Evolutionary conservation across 2,797 vertebrate genomes (phyloP), one percentile per base, ranked within the genome.

Genomic region (Craterocephalus amniculus): DNA sequence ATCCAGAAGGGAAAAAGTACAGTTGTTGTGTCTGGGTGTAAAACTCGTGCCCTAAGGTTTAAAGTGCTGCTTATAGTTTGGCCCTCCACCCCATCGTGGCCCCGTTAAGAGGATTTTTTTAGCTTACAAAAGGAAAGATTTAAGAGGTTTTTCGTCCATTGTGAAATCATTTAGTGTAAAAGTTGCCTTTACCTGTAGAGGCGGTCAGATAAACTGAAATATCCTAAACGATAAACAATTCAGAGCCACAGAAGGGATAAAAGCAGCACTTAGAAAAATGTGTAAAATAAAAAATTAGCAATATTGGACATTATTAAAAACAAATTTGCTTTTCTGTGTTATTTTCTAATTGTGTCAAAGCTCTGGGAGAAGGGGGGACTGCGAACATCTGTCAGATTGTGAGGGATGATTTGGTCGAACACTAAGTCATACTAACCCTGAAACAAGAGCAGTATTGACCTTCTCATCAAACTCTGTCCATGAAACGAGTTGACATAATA

Each of bases 401-500:
- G 26, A 62, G 31, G 2, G 38, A 31, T 2, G 58, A 8, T 60
- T 24, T 54, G 34, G 10, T n/a, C 29, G 48, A 36, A 29, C 16
- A 22, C 20, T 43, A 2, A 6, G 26, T 31, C 27, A 31, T 24
- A 22, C 11, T 35, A 29, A 13, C n/a, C 8, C 4, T 29, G 20
- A 35, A 59, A 56, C 38, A 55, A 63, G 27, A 48, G n/a, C 14
- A 18, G 31, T 16, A 31, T 9, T 51, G 14, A 71, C 48, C 22
- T 68, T 57, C 56, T 64, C 64, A 36, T 67, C 11, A 36, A 24
- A 43, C 58, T 69, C 38, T 55, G 14, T 18, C 66, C 54, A 34
- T 62, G 22, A 67, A 68, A 48, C 38, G n/a, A 54, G 67, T 77
- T 81, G 49, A 70, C 36, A 63, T 81, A 71, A 76, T 54, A 35